Evolutionary conservation across 1,140 invertebrate genomes (phyloP).

Genomic region (Bombus affinis): DNA sequence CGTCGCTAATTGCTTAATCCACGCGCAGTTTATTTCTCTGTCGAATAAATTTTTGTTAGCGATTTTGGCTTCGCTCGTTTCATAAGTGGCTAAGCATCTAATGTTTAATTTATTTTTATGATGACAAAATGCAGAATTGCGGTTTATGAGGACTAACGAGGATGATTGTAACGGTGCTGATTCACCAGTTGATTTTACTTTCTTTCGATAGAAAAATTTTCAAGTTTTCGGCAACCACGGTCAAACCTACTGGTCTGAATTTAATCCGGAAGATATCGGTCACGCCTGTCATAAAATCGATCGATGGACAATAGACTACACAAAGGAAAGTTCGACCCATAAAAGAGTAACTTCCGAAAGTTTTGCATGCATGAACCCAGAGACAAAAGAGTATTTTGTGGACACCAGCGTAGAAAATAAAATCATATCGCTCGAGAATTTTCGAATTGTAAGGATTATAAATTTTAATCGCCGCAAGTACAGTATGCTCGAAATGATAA

Average conservation of each 20-base stretch:
- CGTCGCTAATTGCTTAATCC: slow-evolving; percentile 7
- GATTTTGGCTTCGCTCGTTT: neutral
- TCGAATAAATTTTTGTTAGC: slow-evolving; percentile 33
- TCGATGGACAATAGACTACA: neutral
- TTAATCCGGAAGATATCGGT: slow-evolving; percentile 22
- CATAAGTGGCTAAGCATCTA: neutral
- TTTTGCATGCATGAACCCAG: neutral
- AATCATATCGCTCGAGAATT: neutral
- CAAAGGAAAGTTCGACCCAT: neutral
- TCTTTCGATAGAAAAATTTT: neutral
- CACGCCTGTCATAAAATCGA: slow-evolving; percentile 7
- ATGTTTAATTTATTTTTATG: neutral
- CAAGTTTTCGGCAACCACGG: neutral
- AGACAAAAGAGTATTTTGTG: neutral
- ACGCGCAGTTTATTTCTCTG: neutral
- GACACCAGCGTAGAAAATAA: neutral
- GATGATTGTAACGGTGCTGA: neutral
- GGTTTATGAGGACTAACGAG: neutral
- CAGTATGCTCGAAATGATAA: neutral
- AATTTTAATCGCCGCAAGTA: neutral
- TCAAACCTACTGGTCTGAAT: neutral
- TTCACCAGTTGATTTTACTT: neutral
- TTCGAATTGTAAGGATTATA: neutral
- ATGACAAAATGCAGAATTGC: neutral
- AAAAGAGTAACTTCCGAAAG: neutral